A percentile compares a stretch with the other conserved stretches of the same genome.
phyloP scores from a whole-genome alignment of 2,113 vertebrate species.

The Lophura nycthemera region DNA sequence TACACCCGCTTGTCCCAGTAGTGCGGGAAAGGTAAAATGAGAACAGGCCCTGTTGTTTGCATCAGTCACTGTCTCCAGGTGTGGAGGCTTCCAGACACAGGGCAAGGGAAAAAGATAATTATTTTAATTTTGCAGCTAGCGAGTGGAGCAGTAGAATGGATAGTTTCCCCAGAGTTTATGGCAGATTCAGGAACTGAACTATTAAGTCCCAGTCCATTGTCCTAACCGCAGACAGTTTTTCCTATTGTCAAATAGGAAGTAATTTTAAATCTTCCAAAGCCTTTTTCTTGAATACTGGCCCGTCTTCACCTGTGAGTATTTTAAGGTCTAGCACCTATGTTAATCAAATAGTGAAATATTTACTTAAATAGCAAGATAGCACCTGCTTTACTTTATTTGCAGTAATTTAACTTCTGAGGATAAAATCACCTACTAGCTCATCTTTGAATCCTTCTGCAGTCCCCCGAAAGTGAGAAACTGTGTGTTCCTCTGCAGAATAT shows the following conservation, averaged over 20 bases:
- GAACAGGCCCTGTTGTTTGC: neutral
- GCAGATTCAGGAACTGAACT: slow-evolving; percentile 35
- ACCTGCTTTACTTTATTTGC: neutral
- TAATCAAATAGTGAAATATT: neutral
- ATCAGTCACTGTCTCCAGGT: neutral
- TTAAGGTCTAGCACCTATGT: neutral
- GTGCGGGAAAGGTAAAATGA: neutral
- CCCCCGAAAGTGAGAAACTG: neutral
- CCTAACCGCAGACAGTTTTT: slow-evolving; percentile 43
- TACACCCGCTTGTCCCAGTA: accelerated
- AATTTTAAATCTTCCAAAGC: neutral
- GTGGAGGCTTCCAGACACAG: neutral
- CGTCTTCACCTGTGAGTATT: neutral
- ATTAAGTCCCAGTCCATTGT: slow-evolving; percentile 26
- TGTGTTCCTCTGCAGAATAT: neutral
- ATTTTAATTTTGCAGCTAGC: slow-evolving; percentile 14
- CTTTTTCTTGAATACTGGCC: neutral
- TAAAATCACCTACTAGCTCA: neutral
- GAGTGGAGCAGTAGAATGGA: slow-evolving; percentile 6
- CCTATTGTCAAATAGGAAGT: slow-evolving; percentile 16
- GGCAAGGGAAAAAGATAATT: neutral
- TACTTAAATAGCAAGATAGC: neutral
- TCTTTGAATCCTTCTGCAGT: neutral
- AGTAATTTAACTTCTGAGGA: neutral
- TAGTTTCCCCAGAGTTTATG: slow-evolving; percentile 11